phyloP scores from a whole-genome alignment of 2,797 vertebrate species.

The Pempheris klunzingeri region DNA sequence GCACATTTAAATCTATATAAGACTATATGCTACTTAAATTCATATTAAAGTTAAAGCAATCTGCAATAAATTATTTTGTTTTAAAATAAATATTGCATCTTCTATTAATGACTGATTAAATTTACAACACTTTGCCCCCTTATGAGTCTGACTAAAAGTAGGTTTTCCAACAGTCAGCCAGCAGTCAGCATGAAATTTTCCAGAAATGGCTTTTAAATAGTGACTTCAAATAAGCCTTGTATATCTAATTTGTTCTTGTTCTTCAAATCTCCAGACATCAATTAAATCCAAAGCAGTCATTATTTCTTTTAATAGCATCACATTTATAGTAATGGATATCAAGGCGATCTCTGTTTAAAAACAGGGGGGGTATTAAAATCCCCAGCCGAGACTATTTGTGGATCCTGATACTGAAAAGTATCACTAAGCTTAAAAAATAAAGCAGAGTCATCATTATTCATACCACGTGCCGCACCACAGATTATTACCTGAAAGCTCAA shows the following conservation, averaged over 20 bases:
- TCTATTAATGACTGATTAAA: background rate
- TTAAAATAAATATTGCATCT: background rate
- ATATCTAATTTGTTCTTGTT: constrained; percentile 18
- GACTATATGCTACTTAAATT: background rate
- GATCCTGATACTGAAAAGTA: background rate
- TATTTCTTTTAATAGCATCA: constrained; percentile 6
- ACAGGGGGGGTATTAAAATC: constrained; percentile 7
- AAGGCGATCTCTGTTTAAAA: background rate
- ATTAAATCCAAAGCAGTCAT: constrained; percentile 28
- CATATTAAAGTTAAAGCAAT: constrained; percentile 14
- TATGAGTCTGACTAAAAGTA: constrained; percentile 6
- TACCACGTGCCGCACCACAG: background rate
- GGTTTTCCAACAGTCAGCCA: background rate
- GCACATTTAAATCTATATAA: constrained; percentile 7
- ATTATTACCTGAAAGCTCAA: background rate
- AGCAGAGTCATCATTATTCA: background rate
- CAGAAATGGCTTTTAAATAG: constrained; percentile 5
- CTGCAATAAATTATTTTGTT: constrained; percentile 1
- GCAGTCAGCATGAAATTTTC: background rate
- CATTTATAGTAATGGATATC: background rate
- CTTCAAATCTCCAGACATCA: constrained; percentile 24
- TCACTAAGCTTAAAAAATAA: background rate
- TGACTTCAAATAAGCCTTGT: constrained; percentile 12
- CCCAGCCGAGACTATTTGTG: background rate
- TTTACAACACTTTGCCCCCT: constrained; percentile 1